Percentiles rank a stretch among this genome's conserved stretches.
Evolutionary conservation across 30 jellyfish, hydroid and myxozoan species (phyloP).

Genomic region (Turritopsis dohrnii): DNA sequence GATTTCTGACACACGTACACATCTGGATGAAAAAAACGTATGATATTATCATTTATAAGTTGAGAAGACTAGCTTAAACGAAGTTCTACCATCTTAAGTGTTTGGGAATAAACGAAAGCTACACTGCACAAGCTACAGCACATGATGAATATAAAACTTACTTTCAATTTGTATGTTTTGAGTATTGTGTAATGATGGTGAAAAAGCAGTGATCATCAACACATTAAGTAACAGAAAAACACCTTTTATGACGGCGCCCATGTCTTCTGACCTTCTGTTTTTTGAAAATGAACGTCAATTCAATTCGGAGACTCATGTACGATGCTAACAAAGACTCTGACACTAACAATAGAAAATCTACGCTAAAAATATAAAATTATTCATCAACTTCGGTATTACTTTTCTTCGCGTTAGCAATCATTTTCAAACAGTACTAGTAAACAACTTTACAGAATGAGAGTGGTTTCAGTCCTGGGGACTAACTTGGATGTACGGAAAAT

Average conservation of each 20-base stretch:
- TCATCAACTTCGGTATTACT: neutral
- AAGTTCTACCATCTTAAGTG: no score
- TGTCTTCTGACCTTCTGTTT: neutral
- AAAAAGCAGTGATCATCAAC: neutral
- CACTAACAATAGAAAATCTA: neutral
- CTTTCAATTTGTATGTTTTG: neutral
- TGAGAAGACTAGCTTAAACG: no score
- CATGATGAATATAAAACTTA: no score
- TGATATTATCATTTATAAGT: no score
- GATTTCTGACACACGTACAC: no score
- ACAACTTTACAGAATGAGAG: neutral
- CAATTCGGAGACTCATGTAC: neutral
- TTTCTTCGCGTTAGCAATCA: neutral
- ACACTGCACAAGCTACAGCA: neutral
- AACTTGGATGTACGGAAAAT: neutral
- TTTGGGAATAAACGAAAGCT: neutral
- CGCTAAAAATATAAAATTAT: no score
- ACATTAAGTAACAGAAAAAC: neutral
- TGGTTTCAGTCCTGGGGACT: neutral
- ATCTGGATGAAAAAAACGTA: no score
- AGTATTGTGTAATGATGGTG: neutral
- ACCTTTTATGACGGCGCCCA: neutral
- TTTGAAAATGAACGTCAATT: neutral
- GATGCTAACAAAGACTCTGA: no score
- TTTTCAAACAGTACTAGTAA: neutral